Conservation (phyloP, 2,113 vertebrate species). For the Carettochelys insculpta region DNA sequence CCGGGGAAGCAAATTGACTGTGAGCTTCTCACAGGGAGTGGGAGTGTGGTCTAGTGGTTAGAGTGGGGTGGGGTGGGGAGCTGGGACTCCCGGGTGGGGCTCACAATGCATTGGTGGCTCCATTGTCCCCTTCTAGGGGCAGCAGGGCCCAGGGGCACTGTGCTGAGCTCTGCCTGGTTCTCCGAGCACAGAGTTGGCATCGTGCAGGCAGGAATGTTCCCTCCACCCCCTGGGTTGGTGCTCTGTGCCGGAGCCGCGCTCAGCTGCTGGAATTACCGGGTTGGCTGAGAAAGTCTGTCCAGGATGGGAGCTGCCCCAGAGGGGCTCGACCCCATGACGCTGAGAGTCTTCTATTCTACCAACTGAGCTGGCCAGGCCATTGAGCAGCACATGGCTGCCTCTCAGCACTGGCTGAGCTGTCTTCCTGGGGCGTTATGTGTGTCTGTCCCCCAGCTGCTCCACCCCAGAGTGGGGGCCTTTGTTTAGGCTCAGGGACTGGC, state of each 20-base stretch:
- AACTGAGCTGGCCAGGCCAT: too few species aligned
- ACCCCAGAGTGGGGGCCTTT: neutral
- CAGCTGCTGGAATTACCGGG: too few species aligned
- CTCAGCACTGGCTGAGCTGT: neutral
- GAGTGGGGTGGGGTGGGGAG: too few species aligned
- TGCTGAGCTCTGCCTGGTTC: neutral
- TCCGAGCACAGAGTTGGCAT: too few species aligned
- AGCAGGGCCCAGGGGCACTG: neutral
- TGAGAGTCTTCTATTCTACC: too few species aligned
- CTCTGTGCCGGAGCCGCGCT: too few species aligned
- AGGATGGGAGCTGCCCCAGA: too few species aligned
- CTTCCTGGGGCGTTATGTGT: neutral
- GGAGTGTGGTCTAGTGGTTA: too few species aligned
- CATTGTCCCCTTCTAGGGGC: neutral
- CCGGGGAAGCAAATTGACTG: neutral
- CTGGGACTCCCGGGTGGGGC: neutral
- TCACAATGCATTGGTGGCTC: neutral
- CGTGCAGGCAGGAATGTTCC: neutral
- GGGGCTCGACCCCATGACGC: too few species aligned
- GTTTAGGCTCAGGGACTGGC: neutral
- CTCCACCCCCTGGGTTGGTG: neutral
- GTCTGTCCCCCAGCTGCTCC: neutral
- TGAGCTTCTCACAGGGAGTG: neutral
- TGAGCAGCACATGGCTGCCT: too few species aligned
- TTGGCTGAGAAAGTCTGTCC: too few species aligned